These are phyloP conservation scores for Chanos chanos DNA, from an alignment of 2,797 vertebrate genomes.

Conservation along the genomic window DNA sequence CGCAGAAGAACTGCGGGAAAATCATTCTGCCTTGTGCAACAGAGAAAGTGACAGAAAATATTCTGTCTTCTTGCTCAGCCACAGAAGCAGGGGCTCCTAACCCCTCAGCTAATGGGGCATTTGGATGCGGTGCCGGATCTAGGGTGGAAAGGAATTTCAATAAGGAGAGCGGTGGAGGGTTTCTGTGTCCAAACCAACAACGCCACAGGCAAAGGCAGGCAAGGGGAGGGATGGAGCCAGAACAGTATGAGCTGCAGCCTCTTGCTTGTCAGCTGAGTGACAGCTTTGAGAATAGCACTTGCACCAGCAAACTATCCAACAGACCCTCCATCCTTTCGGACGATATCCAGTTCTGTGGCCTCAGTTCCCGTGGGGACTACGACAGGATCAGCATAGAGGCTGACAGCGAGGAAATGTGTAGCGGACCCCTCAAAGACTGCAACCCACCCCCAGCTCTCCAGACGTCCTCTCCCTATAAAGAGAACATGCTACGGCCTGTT, in stretches of 20 bases:
- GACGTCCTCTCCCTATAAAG: slow-evolving; percentile 93
- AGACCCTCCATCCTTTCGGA: slow-evolving; percentile 92
- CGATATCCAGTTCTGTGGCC: slow-evolving; percentile 82
- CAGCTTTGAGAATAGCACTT: slow-evolving; percentile 98
- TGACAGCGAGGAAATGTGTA: slow-evolving; percentile 55
- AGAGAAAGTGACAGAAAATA: slow-evolving; percentile 56
- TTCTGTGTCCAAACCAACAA: slow-evolving; percentile 68
- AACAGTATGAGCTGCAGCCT: slow-evolving; percentile 95
- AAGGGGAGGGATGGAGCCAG: slow-evolving; percentile 62
- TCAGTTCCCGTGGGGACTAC: slow-evolving; percentile 63
- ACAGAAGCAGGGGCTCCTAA: slow-evolving; percentile 58
- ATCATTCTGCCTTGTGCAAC: slow-evolving; percentile 82
- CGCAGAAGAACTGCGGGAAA: slow-evolving; percentile 88
- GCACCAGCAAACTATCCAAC: slow-evolving; percentile 96
- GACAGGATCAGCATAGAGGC: slow-evolving; percentile 50
- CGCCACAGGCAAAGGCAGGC: slow-evolving; percentile 61
- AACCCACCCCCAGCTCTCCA: slow-evolving; percentile 78
- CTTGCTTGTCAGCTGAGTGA: slow-evolving; percentile 89
- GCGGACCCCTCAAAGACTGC: slow-evolving; percentile 52
- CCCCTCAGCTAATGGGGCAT: slow-evolving; percentile 73
- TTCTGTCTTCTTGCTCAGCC: slow-evolving; percentile 54
- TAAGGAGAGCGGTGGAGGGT: slow-evolving; percentile 60
- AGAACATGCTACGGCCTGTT: slow-evolving; percentile 53
- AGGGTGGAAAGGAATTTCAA: slow-evolving; percentile 62
- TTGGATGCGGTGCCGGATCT: slow-evolving; percentile 64